Evolutionary conservation across 2,113 vertebrate species (phyloP).

Genomic region (Psittacula cyanocephala): DNA sequence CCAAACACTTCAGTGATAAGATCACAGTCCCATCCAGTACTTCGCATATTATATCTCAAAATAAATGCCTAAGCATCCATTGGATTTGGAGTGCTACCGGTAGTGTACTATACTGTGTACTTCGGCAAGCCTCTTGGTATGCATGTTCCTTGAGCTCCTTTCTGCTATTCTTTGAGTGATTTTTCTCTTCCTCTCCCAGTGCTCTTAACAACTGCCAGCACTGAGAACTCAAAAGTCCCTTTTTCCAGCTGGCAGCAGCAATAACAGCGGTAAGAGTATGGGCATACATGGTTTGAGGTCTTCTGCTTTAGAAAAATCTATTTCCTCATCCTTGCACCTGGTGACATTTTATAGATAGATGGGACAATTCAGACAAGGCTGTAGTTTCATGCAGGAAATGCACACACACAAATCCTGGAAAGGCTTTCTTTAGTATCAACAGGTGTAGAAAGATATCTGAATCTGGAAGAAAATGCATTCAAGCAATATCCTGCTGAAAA

Average conservation of each 20-base stretch:
- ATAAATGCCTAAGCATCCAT: background rate
- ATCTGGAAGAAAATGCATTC: background rate
- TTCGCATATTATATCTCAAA: background rate
- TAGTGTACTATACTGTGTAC: background rate
- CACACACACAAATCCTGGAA: background rate
- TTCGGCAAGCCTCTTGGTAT: background rate
- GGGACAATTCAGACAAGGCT: background rate
- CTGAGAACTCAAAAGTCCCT: accelerated
- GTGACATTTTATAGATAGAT: background rate
- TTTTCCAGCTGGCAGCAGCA: background rate
- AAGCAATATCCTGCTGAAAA: background rate
- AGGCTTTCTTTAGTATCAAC: background rate
- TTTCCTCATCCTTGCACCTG: background rate
- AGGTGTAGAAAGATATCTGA: background rate
- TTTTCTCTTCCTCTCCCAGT: background rate
- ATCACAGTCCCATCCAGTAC: background rate
- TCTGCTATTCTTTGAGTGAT: background rate
- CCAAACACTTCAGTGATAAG: background rate
- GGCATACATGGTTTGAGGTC: background rate
- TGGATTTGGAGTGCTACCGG: background rate
- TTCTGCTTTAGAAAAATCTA: background rate
- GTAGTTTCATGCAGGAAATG: background rate
- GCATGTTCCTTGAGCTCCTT: background rate
- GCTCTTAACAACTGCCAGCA: background rate
- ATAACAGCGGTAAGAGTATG: accelerated